Percentiles rank a stretch among this genome's conserved stretches.
phyloP scores from a whole-genome alignment of 2,888 invertebrate species.

The Melieria omissa region DNA sequence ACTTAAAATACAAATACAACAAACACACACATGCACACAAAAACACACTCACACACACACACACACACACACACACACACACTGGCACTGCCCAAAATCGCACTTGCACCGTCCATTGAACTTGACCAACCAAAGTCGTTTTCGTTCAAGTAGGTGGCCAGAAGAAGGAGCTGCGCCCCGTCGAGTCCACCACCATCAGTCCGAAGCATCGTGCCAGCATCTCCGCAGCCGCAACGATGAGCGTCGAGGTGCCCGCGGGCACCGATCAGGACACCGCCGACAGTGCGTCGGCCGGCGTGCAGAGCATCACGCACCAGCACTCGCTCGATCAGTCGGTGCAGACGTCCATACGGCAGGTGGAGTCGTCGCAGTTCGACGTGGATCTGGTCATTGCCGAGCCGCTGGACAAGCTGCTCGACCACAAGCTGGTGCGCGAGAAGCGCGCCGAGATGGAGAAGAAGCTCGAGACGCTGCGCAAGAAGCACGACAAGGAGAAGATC shows the following conservation, averaged over 20 bases:
- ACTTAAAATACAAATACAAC: constrained; percentile 9
- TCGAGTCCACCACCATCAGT: constrained; percentile 66
- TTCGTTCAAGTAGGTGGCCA: constrained; percentile 67
- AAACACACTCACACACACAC: constrained; percentile 11
- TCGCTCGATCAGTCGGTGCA: constrained; percentile 63
- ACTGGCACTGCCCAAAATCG: background rate
- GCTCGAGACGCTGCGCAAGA: constrained; percentile 82
- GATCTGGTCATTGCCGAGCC: constrained; percentile 77
- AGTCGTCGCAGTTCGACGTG: constrained; percentile 62
- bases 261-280: constrained; percentile 52
- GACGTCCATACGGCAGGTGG: constrained; percentile 61
- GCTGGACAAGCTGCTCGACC: constrained; percentile 81
- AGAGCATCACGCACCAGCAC: constrained; percentile 63
- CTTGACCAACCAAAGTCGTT: constrained; percentile 61
- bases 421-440: constrained; percentile 86
- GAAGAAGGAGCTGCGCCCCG: constrained; percentile 64
- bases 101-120: constrained; percentile 22
- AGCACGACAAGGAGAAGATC: constrained; percentile 81
- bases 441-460: constrained; percentile 87
- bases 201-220: constrained; percentile 68
- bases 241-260: constrained; percentile 51
- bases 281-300: constrained; percentile 48
- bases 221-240: constrained; percentile 57
- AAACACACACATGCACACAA: background rate
- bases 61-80: constrained; percentile 11